phyloP scores from a whole-genome alignment of 2,888 invertebrate genomes.

The Pollenia amentaria region DNA sequence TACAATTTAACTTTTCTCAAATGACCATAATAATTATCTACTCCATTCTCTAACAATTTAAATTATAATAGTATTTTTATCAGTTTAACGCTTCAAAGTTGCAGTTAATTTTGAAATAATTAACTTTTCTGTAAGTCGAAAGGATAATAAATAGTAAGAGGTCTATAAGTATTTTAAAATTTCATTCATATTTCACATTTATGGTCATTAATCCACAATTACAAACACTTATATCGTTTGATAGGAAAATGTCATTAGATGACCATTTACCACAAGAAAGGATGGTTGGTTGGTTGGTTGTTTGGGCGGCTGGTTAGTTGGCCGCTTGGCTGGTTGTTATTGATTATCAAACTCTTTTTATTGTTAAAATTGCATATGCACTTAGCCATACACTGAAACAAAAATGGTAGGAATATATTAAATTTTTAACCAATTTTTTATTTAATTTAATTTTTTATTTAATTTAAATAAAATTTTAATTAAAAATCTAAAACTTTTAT shows the following conservation, averaged over 20 bases:
- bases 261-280: conserved; percentile 44
- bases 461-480: no score
- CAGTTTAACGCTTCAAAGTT: conserved; percentile 47
- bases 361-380: conserved; percentile 21
- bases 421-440: no score
- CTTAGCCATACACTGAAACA: no score
- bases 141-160: background rate
- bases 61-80: conserved; percentile 41
- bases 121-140: conserved; percentile 5
- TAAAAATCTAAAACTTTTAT: no score
- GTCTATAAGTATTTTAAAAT: background rate
- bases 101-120: conserved; percentile 33
- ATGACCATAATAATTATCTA: conserved; percentile 29
- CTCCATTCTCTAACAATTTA: conserved; percentile 25
- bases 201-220: conserved; percentile 63
- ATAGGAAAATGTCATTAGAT: conserved; percentile 63
- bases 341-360: conserved; percentile 42
- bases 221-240: conserved; percentile 63
- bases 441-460: no score
- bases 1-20: conserved; percentile 55
- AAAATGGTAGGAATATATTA: no score
- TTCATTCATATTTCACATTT: conserved; percentile 49
- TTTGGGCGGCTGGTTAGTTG: conserved; percentile 19
- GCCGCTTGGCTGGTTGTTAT: conserved; percentile 36
- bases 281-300: conserved; percentile 12